A percentile compares a stretch with the other conserved stretches of the same genome.
These are phyloP conservation scores for Megalopta genalis DNA, from an alignment of 1,140 invertebrate genomes.

Conservation along the genomic window DNA sequence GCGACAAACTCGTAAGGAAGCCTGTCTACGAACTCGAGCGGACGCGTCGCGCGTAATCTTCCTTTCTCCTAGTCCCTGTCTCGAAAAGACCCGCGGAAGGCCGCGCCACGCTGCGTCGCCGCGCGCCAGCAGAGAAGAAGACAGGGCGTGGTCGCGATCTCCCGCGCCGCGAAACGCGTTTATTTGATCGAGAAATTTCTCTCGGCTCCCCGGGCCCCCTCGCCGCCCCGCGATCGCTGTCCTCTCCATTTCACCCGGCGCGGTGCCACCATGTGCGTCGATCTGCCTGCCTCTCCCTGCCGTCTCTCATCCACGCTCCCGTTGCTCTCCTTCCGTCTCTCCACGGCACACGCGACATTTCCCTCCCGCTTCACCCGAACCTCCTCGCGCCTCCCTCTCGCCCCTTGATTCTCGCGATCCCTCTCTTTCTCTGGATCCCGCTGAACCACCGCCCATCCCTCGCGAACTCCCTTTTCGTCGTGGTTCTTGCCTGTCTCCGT, in stretches of 20 bases:
- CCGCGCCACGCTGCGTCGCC: slow-evolving; percentile 27
- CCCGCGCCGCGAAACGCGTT: slow-evolving; percentile 60
- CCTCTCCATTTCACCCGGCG: background rate
- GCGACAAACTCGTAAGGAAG: too few species aligned
- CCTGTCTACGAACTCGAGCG: too few species aligned
- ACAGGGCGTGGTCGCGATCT: slow-evolving; percentile 65
- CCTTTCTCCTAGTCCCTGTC: slow-evolving; percentile 19
- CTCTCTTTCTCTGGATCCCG: background rate
- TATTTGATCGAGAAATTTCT: slow-evolving; percentile 60
- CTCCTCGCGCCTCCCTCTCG: slow-evolving; percentile 34
- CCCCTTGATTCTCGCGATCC: background rate
- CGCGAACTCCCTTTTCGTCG: slow-evolving; percentile 37
- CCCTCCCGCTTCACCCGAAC: slow-evolving; percentile 8
- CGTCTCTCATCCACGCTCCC: background rate
- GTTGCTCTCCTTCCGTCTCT: background rate
- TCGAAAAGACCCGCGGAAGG: slow-evolving; percentile 58
- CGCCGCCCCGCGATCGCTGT: background rate
- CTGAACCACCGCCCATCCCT: slow-evolving; percentile 27
- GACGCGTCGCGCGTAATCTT: background rate
- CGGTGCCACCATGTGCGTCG: background rate
- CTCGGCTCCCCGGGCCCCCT: background rate
- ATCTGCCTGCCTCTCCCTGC: background rate
- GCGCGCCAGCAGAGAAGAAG: slow-evolving; percentile 50
- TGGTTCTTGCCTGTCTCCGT: slow-evolving; percentile 1
- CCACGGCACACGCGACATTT: slow-evolving; percentile 39